A percentile compares a stretch with the other conserved stretches of the same genome.
phyloP scores from a whole-genome alignment of 2,888 invertebrate species.

The Eristalinus aeneus region DNA sequence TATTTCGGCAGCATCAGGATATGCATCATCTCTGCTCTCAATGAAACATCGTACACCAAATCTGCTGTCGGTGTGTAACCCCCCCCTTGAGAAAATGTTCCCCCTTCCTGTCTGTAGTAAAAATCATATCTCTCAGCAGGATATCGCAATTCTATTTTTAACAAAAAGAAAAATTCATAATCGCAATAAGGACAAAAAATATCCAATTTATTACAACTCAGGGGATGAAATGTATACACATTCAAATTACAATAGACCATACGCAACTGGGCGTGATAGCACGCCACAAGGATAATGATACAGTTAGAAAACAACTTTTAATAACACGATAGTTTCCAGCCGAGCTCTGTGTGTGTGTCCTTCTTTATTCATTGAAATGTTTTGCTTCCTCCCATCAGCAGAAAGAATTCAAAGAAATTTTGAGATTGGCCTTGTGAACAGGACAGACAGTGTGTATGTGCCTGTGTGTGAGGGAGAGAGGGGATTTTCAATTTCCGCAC shows the following conservation, averaged over 20 bases:
- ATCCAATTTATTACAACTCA: conserved; percentile 35
- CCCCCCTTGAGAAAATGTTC: too few species aligned
- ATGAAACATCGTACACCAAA: too few species aligned
- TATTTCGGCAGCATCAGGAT: too few species aligned
- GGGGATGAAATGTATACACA: conserved; percentile 49
- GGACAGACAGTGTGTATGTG: not conserved
- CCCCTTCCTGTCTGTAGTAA: too few species aligned
- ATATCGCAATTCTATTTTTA: conserved; percentile 13
- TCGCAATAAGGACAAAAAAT: conserved; percentile 4
- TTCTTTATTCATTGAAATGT: not conserved
- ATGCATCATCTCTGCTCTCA: too few species aligned
- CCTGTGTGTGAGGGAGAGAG: conserved; percentile 16
- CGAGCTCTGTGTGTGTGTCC: not conserved
- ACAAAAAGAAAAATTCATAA: not conserved
- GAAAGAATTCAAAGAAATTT: not conserved
- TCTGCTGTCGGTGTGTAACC: too few species aligned
- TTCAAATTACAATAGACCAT: conserved; percentile 24
- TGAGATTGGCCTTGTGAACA: conserved; percentile 30
- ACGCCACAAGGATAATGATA: conserved; percentile 68
- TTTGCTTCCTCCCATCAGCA: not conserved
- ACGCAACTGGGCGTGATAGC: conserved; percentile 24
- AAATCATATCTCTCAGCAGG: conserved; percentile 50
- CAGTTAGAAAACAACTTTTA: conserved; percentile 32
- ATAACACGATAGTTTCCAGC: conserved; percentile 56
- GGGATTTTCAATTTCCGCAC: conserved; percentile 69